Evolutionary conservation across 2,888 invertebrate species (phyloP).

Genomic region (Drosophila testacea): DNA sequence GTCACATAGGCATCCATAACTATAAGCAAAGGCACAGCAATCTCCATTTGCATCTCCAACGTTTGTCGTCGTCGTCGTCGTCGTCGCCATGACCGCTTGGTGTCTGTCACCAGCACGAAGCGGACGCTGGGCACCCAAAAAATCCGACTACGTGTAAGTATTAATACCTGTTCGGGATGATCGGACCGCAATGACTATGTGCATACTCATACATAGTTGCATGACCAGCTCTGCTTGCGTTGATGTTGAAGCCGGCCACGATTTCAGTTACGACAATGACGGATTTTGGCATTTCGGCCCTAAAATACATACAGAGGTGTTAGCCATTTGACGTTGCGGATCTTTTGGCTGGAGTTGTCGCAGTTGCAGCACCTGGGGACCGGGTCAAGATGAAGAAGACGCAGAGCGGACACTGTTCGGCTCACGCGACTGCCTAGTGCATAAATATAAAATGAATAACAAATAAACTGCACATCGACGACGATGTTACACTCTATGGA

Average conservation of each 20-base stretch:
- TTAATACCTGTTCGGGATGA: constrained; percentile 75
- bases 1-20: constrained; percentile 26
- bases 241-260: constrained; percentile 49
- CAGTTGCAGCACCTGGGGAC: constrained; percentile 45
- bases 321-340: constrained; percentile 64
- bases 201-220: constrained; percentile 48
- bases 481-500: constrained; percentile 2
- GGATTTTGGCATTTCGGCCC: constrained; percentile 74
- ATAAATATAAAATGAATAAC: constrained; percentile 30
- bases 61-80: constrained; percentile 1
- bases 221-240: constrained; percentile 63
- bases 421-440: constrained; percentile 53
- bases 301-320: constrained; percentile 68
- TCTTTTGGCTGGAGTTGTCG: constrained; percentile 55
- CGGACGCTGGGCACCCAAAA: constrained; percentile 74
- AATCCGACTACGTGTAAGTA: constrained; percentile 40
- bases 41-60: constrained; percentile 20
- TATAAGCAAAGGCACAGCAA: constrained; percentile 36
- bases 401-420: constrained; percentile 36
- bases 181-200: constrained; percentile 53
- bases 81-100: constrained; percentile 70
- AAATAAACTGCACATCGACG: neutral
- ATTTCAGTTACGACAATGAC: constrained; percentile 68
- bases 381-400: constrained; percentile 58
- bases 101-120: constrained; percentile 70